A percentile compares a stretch with the other conserved stretches of the same genome.
Conservation (phyloP, 1,140 invertebrate species). For the Scylla paramamosain region DNA sequence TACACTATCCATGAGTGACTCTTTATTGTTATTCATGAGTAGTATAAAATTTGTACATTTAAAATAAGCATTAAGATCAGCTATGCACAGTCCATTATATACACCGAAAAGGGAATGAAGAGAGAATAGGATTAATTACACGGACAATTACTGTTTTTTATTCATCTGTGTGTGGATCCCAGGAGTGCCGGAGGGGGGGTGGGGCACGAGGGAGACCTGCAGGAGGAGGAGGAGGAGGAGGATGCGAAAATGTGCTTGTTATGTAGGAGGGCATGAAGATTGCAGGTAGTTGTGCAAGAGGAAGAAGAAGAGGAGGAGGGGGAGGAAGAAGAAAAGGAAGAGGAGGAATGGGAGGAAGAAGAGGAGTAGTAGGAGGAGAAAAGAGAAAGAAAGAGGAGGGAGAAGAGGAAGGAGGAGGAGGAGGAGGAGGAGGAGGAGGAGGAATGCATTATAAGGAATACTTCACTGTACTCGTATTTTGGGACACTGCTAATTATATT, state of each 20-base stretch:
- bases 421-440: neutral
- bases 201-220: no score
- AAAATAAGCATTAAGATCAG: slow-evolving; percentile 71
- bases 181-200: neutral
- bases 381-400: neutral
- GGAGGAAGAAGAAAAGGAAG: neutral
- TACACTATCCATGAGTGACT: neutral
- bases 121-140: neutral
- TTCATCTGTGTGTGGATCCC: neutral
- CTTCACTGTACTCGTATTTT: no score
- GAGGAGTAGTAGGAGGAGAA: neutral
- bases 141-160: neutral
- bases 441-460: no score
- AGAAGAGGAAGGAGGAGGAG: neutral
- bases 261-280: no score
- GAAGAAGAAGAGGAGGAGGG: neutral
- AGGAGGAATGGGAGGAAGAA: neutral
- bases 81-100: slow-evolving; percentile 59
- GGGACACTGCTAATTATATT: neutral
- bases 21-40: slow-evolving; percentile 58
- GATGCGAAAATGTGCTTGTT: neutral
- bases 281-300: no score
- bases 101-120: neutral
- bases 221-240: neutral
- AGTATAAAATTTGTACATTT: slow-evolving; percentile 75